These are phyloP conservation scores for Pristionchus mayeri DNA, from an alignment of 2,888 invertebrate genomes.

Conservation along the genomic window DNA sequence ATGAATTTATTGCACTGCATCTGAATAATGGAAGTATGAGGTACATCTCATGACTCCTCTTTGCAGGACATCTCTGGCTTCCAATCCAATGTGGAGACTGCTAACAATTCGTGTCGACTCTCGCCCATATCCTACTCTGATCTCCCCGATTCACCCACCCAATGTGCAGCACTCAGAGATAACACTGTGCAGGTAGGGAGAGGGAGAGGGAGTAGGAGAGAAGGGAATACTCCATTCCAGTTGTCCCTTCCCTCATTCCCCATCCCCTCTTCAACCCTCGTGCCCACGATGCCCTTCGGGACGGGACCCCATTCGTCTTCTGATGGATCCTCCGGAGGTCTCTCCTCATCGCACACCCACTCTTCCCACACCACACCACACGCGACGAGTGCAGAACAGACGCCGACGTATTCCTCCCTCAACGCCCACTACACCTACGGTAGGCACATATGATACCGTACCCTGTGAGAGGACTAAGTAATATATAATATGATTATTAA, in stretches of 20 bases:
- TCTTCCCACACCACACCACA: conserved; percentile 35
- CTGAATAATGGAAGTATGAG: too few relatives aligned
- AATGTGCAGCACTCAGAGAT: conserved; percentile 53
- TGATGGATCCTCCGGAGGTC: conserved; percentile 28
- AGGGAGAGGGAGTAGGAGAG: not conserved
- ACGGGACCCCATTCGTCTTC: not conserved
- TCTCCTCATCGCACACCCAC: conserved; percentile 36
- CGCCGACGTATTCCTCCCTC: conserved; percentile 46
- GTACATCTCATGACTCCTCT: not conserved
- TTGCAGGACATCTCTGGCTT: conserved; percentile 53
- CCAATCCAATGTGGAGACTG: conserved; percentile 61
- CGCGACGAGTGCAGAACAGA: conserved; percentile 45
- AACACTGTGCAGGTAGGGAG: conserved; percentile 19
- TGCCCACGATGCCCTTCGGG: not conserved
- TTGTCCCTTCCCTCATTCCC: conserved; percentile 40
- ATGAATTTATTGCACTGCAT: too few relatives aligned
- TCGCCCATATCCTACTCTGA: conserved; percentile 68
- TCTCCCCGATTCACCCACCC: conserved; percentile 71
- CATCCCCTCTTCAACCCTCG: not conserved
- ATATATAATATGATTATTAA: not conserved
- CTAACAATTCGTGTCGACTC: conserved; percentile 62
- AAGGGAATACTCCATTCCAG: not conserved
- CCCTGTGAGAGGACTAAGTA: not conserved
- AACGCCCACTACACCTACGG: conserved; percentile 30
- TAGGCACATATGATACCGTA: conserved; percentile 35